A percentile compares a stretch with the other conserved stretches of the same genome.
phyloP scores from a whole-genome alignment of 2,888 invertebrate genomes.

The Alitta virens region DNA sequence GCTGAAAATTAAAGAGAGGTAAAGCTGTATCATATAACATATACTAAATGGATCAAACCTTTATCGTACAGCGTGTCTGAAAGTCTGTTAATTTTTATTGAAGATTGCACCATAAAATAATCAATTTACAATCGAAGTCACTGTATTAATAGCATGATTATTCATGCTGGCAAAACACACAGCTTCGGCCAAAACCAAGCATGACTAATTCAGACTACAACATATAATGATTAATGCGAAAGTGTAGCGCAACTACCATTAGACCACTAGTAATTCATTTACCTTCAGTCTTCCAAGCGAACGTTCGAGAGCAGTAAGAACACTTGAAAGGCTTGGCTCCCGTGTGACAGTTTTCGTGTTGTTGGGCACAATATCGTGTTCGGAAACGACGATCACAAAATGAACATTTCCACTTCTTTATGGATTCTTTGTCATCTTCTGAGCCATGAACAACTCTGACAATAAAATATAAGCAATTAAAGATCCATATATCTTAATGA shows the following conservation, averaged over 20 bases:
- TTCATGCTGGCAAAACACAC: no score
- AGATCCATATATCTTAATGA: neutral
- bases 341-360: constrained; percentile 36
- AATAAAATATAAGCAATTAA: no score
- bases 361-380: constrained; percentile 25
- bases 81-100: no score
- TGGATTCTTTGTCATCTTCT: neutral
- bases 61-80: no score
- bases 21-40: neutral
- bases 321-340: constrained; percentile 33
- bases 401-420: constrained; percentile 9
- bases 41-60: no score
- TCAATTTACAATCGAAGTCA: no score
- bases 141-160: no score
- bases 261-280: constrained; percentile 4
- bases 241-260: no score
- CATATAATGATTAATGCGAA: no score
- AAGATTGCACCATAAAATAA: no score
- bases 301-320: constrained; percentile 22
- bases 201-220: no score
- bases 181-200: no score
- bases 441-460: constrained; percentile 5
- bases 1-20: constrained; percentile 9
- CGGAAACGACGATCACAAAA: constrained; percentile 29
- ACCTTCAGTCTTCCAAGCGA: constrained; percentile 16